Conservation (phyloP, 2,113 vertebrate genomes). For the Neolamprologus sp. region DNA sequence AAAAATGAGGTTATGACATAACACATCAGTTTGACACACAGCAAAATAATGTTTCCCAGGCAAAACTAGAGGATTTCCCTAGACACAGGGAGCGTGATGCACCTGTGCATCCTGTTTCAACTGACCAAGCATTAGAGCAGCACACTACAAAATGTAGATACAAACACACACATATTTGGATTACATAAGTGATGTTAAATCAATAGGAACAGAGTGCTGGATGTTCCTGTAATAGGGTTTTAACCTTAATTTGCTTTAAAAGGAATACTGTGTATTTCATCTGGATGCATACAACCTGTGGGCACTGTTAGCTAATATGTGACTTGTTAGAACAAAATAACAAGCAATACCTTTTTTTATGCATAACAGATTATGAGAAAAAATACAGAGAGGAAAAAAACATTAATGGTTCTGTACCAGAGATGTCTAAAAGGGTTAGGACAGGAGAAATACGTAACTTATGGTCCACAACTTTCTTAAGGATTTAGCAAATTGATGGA, state of each 20-base stretch:
- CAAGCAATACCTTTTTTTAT: neutral
- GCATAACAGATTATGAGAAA: neutral
- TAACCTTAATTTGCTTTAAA: conserved; percentile 1
- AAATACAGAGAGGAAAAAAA: neutral
- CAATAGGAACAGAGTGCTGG: neutral
- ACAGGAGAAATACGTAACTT: neutral
- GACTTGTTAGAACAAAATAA: neutral
- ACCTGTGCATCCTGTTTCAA: conserved; percentile 30
- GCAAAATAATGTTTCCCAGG: neutral
- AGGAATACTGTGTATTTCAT: neutral
- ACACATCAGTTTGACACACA: neutral
- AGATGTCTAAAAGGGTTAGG: neutral
- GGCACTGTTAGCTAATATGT: neutral
- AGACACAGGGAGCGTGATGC: neutral
- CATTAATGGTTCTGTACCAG: neutral
- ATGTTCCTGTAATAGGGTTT: conserved; percentile 17
- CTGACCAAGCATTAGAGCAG: conserved; percentile 16
- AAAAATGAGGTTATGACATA: neutral
- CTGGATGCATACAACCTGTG: neutral
- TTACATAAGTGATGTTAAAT: conserved; percentile 6
- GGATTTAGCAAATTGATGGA: neutral
- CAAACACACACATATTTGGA: neutral
- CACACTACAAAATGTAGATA: neutral
- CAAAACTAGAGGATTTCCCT: neutral
- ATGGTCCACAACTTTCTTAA: neutral